Base-by-base conservation (phyloP, 2,888 invertebrate species). In the Napeogenes sylphis region DNA sequence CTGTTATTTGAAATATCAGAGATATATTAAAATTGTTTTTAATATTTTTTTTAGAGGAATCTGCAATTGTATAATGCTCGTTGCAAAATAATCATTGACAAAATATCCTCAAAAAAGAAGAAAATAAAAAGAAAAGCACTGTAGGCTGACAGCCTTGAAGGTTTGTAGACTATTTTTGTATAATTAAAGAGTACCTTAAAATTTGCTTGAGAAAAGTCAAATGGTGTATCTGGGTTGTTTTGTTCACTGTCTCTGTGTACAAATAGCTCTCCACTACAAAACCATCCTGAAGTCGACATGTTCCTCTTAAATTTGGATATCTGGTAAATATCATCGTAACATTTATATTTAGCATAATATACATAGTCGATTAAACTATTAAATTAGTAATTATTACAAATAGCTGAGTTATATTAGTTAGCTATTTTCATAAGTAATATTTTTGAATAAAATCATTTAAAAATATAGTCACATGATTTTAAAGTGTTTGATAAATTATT, bases 141-240 rank as follows among this genome's bases (percentile, higher is more conserved):
- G 14, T 47, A 6, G 3, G 4, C 8, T 6, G n/a, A 47, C 2
- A 47, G 21, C 47, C 4, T 38, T 6, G 3, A 8, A 38, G 8
- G 3, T 45, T 2, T 30, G 30, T 35, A 21, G 12, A 21, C 56
- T 21, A 2, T 38, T 10, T 35, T 45, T 45, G 13, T 30, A 51
- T 35, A 57, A 62, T 14, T 38, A 56, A 45, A 45, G 46, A 63
- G 72, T 72, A 86, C 89, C 73, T 68, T 75, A 76, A 85, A 77
- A 70, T 89, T 90, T 10, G 83, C 83, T 64, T 84, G 84, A 56
- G 82, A 82, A 64, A 87, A 90, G 62, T 87, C 83, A 71, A 90
- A 90, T 12, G 84, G 85, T 12, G 77, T 81, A 0, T 62, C 35
- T 0, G 79, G 62, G 69, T 89, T 84, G 68, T 90, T 90, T 13